A percentile compares a stretch with the other conserved stretches of the same genome.
phyloP scores from a whole-genome alignment of 2,797 vertebrate genomes.

The Darevskia nairensis region DNA sequence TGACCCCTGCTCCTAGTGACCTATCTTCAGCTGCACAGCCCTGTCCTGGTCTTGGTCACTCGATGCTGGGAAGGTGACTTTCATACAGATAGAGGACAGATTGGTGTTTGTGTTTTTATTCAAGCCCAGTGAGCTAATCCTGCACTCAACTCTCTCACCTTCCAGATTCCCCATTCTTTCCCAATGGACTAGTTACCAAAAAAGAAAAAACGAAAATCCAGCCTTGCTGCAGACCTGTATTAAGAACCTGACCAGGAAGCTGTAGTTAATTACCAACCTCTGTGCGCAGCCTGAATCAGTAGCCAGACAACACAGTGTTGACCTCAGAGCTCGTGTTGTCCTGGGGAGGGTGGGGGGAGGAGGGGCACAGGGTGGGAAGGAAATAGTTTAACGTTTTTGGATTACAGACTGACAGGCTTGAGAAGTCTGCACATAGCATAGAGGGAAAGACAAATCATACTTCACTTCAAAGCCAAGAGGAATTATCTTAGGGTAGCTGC shows the following conservation, averaged over 20 bases:
- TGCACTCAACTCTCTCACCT: not conserved
- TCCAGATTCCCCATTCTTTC: not conserved
- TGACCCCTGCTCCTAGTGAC: not conserved
- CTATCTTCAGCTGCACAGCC: not conserved
- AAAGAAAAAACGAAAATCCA: not conserved
- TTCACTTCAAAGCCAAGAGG: not conserved
- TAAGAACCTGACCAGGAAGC: not conserved
- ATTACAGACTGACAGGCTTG: not conserved
- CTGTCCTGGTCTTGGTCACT: not conserved
- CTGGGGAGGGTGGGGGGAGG: not conserved
- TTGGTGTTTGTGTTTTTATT: too few relatives aligned
- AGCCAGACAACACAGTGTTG: not conserved
- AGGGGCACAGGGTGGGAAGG: not conserved
- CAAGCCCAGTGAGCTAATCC: not conserved
- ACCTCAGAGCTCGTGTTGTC: not conserved
- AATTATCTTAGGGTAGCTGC: not conserved
- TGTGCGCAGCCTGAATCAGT: not conserved
- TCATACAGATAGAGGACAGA: not conserved
- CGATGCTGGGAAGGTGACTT: not conserved
- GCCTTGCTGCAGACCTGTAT: not conserved
- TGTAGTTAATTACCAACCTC: not conserved
- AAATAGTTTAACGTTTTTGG: not conserved
- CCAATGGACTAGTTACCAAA: not conserved
- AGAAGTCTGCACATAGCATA: not conserved
- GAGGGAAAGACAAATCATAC: not conserved